Percentiles rank a stretch among this genome's conserved stretches.
phyloP scores from a whole-genome alignment of 1,140 invertebrate genomes.

The Lasioglossum albipes region DNA sequence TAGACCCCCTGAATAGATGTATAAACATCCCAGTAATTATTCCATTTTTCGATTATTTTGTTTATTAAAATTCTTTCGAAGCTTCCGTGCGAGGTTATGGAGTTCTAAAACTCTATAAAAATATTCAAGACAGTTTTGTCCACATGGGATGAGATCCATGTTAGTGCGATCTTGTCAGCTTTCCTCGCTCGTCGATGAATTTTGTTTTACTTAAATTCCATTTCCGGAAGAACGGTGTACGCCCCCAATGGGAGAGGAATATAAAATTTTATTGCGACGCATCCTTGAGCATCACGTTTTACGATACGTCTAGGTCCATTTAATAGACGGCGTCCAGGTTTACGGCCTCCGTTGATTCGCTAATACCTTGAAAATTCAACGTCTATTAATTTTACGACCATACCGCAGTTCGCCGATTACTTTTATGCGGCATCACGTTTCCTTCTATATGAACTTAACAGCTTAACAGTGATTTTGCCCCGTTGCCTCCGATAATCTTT shows the following conservation, averaged over 20 bases:
- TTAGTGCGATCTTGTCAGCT: too few species aligned
- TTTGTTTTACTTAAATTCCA: not conserved
- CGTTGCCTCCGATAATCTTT: too few species aligned
- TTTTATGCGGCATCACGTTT: not conserved
- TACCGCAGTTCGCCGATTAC: not conserved
- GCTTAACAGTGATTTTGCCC: not conserved
- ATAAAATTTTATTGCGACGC: not conserved
- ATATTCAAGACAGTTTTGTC: too few species aligned
- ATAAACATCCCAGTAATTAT: too few species aligned
- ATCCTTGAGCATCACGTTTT: not conserved
- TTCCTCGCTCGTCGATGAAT: slow-evolving; percentile 12
- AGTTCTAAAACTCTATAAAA: too few species aligned
- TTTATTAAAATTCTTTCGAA: too few species aligned
- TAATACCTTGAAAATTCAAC: not conserved
- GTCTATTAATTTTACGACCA: not conserved
- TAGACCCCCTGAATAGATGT: too few species aligned
- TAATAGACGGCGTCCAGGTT: not conserved
- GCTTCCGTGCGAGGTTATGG: too few species aligned
- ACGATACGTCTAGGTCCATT: not conserved
- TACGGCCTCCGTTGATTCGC: not conserved
- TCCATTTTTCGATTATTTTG: too few species aligned
- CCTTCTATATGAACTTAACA: not conserved
- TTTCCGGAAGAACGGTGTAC: not conserved
- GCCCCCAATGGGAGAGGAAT: not conserved
- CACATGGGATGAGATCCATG: too few species aligned